Evolutionary conservation across 2,113 vertebrate species (phyloP).

Genomic region (Myotis yumanensis): DNA sequence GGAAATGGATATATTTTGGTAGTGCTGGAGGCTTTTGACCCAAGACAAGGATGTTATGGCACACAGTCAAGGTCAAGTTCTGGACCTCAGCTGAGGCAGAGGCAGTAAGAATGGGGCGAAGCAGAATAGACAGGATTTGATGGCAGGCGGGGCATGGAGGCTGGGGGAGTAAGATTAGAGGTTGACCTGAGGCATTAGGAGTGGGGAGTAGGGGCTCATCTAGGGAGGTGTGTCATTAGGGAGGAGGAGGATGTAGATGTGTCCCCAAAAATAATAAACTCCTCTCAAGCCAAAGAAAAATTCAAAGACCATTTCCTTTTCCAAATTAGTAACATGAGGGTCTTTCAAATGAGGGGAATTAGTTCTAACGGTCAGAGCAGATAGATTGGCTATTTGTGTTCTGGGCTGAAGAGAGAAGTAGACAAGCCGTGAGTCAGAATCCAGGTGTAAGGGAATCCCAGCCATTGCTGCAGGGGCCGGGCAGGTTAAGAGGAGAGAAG

Average conservation of each 20-base stretch:
- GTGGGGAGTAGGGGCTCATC: rapidly evolving
- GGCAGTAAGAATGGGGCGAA: neutral
- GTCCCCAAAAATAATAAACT: neutral
- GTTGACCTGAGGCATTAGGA: neutral
- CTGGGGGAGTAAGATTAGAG: neutral
- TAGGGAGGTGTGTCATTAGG: neutral
- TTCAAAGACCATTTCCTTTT: neutral
- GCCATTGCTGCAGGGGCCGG: neutral
- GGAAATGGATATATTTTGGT: neutral
- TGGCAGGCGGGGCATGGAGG: neutral
- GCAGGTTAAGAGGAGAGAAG: neutral
- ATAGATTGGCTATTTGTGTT: neutral
- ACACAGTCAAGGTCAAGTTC: neutral
- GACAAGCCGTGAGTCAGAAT: neutral
- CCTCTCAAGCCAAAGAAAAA: neutral
- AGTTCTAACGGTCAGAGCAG: neutral
- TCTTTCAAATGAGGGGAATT: neutral
- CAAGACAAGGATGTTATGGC: neutral
- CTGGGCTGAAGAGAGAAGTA: neutral
- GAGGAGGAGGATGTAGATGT: neutral
- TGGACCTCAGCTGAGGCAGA: neutral
- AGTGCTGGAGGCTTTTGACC: neutral
- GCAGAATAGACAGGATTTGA: neutral
- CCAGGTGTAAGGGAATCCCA: neutral
- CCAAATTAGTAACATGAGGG: neutral